Evolutionary conservation across 2,797 vertebrate species (phyloP), one percentile per base, ranked within the genome.

Genomic region (Artibeus lituratus): DNA sequence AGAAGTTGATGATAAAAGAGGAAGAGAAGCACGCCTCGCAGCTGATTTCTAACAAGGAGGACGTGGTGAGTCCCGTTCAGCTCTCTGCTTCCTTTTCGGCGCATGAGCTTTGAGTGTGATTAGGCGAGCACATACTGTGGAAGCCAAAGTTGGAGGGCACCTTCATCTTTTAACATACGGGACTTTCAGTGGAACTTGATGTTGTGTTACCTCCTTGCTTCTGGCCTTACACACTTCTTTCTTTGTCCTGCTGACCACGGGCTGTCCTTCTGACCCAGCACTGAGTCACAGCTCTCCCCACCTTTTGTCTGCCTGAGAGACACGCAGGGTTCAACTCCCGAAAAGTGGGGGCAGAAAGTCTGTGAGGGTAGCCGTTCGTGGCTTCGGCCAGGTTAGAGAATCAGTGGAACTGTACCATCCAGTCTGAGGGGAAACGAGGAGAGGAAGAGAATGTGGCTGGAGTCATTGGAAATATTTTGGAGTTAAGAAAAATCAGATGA

Each of bases 1-100:
- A 99, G 84, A 98, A 98, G 96, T 98, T 99, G 96, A 99, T 99
- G 87, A 99, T 98, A 73, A 98, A 98, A 88, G 99, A 99, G n/a
- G 99, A 99, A 95, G 98, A 99, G 93, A 98, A 96, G 69, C 98
- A 97, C 98, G 98, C 97, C 92, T 98, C 98, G 7, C 99, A 98
- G 88, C 98, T 99, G 92, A 98, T 99, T 98, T 98, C 98, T 2
- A 99, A 99, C 91, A 99, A 99, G 96, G 99, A 99, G 83, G 99
- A 99, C 94, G 98, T 81, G 98, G 99, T 99, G 90, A 99, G 99
- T 98, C n/a, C 4, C 35, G 1, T 21, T 59, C 19, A 15, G 29
- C 11, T 85, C 67, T 65, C 55, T 67, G 5, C 4, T 37, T 19
- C 29, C 42, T 77, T 73, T 91, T 44, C 2, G 39, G 24, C 51